phyloP scores from a whole-genome alignment of 1,140 invertebrate genomes.

The Orius insidiosus region DNA sequence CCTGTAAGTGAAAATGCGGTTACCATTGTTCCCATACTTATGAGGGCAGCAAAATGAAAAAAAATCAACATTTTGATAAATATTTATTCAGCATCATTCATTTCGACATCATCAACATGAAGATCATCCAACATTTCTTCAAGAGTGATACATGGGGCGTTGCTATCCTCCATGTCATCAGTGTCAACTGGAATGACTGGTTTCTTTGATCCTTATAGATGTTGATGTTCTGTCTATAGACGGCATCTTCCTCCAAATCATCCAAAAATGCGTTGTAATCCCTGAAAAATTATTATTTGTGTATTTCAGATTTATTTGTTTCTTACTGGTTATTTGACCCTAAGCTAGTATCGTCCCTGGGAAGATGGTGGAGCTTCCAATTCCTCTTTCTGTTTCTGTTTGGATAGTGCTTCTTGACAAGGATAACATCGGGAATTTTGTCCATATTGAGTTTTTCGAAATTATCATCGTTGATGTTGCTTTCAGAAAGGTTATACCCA shows the following conservation, averaged over 20 bases:
- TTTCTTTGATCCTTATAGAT: conserved; percentile 68
- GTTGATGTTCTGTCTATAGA: conserved; percentile 77
- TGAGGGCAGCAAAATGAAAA: too few species aligned
- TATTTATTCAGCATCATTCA: neutral
- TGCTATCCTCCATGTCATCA: conserved; percentile 48
- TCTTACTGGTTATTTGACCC: conserved; percentile 51
- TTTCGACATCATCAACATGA: conserved; percentile 46
- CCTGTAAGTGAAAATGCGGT: too few species aligned
- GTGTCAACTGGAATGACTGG: conserved; percentile 35
- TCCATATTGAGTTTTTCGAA: conserved; percentile 66
- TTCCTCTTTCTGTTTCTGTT: conserved; percentile 59
- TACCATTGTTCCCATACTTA: too few species aligned
- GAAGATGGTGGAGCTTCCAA: conserved; percentile 86
- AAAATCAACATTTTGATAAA: too few species aligned
- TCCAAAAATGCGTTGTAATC: conserved; percentile 93
- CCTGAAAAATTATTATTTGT: conserved; percentile 32
- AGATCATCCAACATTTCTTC: conserved; percentile 97
- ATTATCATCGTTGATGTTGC: conserved; percentile 77
- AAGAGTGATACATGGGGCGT: conserved; percentile 68
- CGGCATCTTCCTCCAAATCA: conserved; percentile 89
- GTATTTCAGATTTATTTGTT: too few species aligned
- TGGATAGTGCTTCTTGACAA: conserved; percentile 85
- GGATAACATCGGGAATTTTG: conserved; percentile 68
- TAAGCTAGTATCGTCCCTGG: conserved; percentile 39
- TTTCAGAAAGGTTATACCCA: conserved; percentile 72